A percentile compares a stretch with the other conserved stretches of the same genome.
Conservation (phyloP, 2,113 vertebrate species). For the Elgaria multicarinata region DNA sequence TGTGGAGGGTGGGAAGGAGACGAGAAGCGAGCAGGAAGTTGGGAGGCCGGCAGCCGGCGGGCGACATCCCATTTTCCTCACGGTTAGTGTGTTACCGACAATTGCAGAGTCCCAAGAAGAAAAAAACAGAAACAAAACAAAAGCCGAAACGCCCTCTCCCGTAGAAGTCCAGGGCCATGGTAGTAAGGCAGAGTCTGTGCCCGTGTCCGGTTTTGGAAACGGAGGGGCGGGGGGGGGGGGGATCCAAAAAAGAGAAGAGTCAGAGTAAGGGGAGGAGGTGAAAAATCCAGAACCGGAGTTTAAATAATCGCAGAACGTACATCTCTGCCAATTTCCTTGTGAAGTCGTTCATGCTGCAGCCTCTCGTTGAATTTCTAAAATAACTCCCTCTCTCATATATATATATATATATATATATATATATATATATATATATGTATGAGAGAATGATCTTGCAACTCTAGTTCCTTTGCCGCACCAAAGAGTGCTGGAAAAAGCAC, state of each 20-base stretch:
- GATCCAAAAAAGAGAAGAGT: neutral
- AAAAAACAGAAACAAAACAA: neutral
- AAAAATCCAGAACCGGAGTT: constrained; percentile 80
- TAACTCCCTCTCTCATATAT: constrained; percentile 71
- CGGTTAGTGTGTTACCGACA: constrained; percentile 74
- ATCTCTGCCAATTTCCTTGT: constrained; percentile 82
- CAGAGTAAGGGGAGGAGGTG: constrained; percentile 19
- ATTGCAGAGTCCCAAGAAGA: constrained; percentile 71
- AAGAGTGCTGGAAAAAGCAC: constrained; percentile 80
- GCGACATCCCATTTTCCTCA: constrained; percentile 59
- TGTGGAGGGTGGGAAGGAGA: constrained; percentile 52
- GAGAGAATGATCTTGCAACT: constrained; percentile 82
- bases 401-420: neutral
- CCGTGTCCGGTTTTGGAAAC: constrained; percentile 74
- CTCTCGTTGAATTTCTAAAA: constrained; percentile 77
- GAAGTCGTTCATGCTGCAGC: constrained; percentile 83
- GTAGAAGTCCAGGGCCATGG: constrained; percentile 69
- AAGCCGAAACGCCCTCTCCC: constrained; percentile 62
- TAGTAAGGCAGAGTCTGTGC: constrained; percentile 74
- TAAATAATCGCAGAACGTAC: constrained; percentile 80
- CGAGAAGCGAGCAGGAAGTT: constrained; percentile 3
- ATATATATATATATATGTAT: constrained; percentile 79
- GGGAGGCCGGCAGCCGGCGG: neutral
- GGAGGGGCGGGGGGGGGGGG: constrained; percentile 8
- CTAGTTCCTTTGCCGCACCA: constrained; percentile 83